Evolutionary conservation across 2,113 vertebrate genomes (phyloP).

Genomic region (Nyctibius bracteatus): DNA sequence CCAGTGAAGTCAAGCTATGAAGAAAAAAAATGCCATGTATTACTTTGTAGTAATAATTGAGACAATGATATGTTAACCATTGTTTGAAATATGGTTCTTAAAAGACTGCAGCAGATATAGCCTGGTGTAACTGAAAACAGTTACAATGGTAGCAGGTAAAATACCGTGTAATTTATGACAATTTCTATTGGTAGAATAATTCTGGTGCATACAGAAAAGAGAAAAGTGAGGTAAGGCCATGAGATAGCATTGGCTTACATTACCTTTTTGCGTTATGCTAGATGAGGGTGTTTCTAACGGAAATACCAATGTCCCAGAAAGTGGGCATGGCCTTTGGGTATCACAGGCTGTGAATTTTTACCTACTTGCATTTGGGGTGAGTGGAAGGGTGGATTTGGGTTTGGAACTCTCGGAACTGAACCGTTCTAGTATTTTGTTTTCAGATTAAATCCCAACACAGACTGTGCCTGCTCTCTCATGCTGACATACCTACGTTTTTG

Average conservation of each 20-base stretch:
- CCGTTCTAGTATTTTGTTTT: not conserved
- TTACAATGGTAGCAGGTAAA: not conserved
- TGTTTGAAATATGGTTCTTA: not conserved
- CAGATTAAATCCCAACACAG: not conserved
- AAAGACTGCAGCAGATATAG: not conserved
- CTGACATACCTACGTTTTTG: not conserved
- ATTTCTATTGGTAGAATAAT: not conserved
- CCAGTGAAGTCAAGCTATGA: not conserved
- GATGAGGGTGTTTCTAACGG: not conserved
- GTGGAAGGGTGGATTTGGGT: not conserved
- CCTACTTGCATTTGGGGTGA: not conserved
- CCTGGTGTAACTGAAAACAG: not conserved
- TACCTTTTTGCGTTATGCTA: not conserved
- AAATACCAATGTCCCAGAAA: not conserved
- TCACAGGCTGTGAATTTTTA: not conserved
- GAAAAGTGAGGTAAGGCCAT: not conserved
- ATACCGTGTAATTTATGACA: not conserved
- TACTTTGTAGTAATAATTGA: not conserved
- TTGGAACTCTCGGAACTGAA: not conserved
- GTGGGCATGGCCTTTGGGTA: not conserved
- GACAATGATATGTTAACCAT: not conserved
- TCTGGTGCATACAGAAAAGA: not conserved
- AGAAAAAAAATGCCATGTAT: not conserved
- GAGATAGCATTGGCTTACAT: not conserved
- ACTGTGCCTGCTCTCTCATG: not conserved